Conservation (phyloP, 92 coral and sea anemone genomes). For the Meandrina meandrites region DNA sequence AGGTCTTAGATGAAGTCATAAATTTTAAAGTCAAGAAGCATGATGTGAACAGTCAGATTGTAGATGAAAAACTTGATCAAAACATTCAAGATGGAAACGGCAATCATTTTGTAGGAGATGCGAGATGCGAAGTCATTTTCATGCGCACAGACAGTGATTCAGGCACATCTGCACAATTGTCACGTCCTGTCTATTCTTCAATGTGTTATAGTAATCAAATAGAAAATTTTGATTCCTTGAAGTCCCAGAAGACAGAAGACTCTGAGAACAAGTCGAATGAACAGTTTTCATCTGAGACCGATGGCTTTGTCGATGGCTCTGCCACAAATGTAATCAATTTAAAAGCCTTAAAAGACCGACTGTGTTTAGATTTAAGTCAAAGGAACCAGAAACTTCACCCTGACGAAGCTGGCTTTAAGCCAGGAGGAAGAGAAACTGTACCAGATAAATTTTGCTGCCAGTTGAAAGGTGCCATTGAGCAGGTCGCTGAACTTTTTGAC, state of each 20-base stretch:
- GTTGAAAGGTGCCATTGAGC: slow-evolving; percentile 65
- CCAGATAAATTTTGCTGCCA: slow-evolving; percentile 14
- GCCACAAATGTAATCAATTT: neutral
- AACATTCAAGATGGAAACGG: neutral
- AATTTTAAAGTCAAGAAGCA: slow-evolving; percentile 63
- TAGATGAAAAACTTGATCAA: neutral
- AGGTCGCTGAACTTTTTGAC: slow-evolving; percentile 69
- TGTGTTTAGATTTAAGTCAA: slow-evolving; percentile 21
- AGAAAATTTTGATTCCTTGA: neutral
- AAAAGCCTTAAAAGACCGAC: neutral
- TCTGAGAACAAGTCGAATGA: neutral
- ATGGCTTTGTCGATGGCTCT: neutral
- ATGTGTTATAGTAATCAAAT: neutral
- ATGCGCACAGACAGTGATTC: neutral
- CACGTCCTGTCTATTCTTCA: neutral
- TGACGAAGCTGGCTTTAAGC: neutral
- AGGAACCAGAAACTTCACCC: neutral
- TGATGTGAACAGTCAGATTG: neutral
- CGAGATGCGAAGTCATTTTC: neutral
- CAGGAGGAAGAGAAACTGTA: neutral
- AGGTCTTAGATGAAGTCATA: slow-evolving; percentile 82
- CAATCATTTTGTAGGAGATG: neutral
- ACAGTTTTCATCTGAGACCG: neutral
- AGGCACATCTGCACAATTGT: neutral
- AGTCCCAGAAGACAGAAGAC: neutral